Evolutionary conservation across 2,113 vertebrate species (phyloP), one percentile per base, ranked within the genome.

Genomic region (Rousettus leschenaultii): DNA sequence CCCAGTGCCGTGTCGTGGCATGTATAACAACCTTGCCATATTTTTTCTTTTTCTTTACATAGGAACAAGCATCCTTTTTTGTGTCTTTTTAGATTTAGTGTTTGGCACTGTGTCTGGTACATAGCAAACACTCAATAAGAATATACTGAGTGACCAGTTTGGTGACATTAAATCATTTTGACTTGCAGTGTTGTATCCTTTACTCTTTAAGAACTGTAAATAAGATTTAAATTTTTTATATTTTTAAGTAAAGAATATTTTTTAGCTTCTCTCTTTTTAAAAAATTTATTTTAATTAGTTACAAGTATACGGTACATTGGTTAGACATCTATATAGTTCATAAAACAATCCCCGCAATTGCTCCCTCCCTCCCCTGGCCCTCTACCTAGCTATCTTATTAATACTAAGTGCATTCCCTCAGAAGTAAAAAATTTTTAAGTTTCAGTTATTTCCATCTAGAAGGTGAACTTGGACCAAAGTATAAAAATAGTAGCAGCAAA

Each of bases 371-470:
- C 51, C 51, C 51, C 1, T 51, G 51, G 15, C 15, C 14, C 51
- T 51, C 51, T 51, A 16, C 51, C 51, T 51, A 51, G 51, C 51
- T 15, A 51, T 51, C 51, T 16, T 51, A 51, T 51, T 51, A 51
- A 51, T 51, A 14, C 51, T 51, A 51, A 51, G 15, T 51, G 51
- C 51, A 51, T 51, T 51, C 15, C 51, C 15, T 51, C 51, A 68
- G 55, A 78, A 53, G 33, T 57, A 88, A 66, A 59, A 1, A 75
- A 38, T 13, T 78, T 70, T 74, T 75, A 63, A 86, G 19, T 92
- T 96, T 75, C 30, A 68, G 19, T 90, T 92, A 59, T 91, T 95
- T 95, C 38, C 15, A 78, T 45, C n/a, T 78, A 43, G 45, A 96
- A 83, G 94, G 45, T 95, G 40, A 85, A 82, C 24, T 38, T 86